These are phyloP conservation scores for Xenopus tropicalis DNA, from an alignment of 2,113 vertebrate species.

Conservation along the genomic window UCB_Xtro_10.0 CM004450.2:116989001-116989500, in stretches of 20 bases:
- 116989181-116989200: neutral
- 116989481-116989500: too few species aligned
- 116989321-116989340: too few species aligned
- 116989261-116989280: neutral
- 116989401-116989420: too few species aligned
- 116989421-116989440: too few species aligned
- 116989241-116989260: neutral
- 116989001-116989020: neutral
- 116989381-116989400: too few species aligned
- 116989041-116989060: neutral
- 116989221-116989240: neutral
- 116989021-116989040: neutral
- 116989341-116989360: too few species aligned
- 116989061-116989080: neutral
- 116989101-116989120: neutral
- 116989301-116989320: neutral
- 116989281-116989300: neutral
- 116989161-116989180: neutral
- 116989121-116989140: neutral
- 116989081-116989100: neutral
- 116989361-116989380: too few species aligned
- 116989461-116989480: too few species aligned
- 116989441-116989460: too few species aligned
- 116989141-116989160: neutral
- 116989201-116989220: neutral